These are phyloP conservation scores for Heliconius hewitsoni DNA, from an alignment of 1,140 invertebrate species.

Conservation along the genomic window DNA sequence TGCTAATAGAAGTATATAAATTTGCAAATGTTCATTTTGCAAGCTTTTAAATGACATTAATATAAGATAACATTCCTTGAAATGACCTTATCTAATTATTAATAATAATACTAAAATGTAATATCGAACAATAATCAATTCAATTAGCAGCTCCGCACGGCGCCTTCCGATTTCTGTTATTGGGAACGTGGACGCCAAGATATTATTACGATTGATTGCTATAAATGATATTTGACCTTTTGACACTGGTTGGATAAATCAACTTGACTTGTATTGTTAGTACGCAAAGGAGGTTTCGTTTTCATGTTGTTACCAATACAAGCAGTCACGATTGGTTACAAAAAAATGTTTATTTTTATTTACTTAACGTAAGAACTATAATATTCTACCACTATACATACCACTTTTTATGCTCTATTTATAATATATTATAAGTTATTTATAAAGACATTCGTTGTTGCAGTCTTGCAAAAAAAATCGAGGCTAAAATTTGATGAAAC, in stretches of 20 bases:
- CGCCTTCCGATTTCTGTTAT: constrained; percentile 7
- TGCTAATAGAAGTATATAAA: too few species aligned
- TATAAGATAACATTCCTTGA: neutral
- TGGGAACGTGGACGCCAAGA: neutral
- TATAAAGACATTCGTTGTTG: too few species aligned
- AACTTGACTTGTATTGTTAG: constrained; percentile 27
- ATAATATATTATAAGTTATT: too few species aligned
- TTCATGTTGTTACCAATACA: constrained; percentile 18
- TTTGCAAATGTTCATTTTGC: too few species aligned
- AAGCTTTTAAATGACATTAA: neutral
- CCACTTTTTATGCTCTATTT: too few species aligned
- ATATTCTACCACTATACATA: neutral
- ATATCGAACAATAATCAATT: neutral
- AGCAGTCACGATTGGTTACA: constrained; percentile 31
- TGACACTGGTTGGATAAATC: constrained; percentile 25
- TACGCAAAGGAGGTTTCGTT: constrained; percentile 10
- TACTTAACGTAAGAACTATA: neutral
- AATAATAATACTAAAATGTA: neutral
- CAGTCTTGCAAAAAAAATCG: too few species aligned
- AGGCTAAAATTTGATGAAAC: too few species aligned
- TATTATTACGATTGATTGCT: constrained; percentile 20
- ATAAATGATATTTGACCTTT: constrained; percentile 24
- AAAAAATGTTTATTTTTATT: neutral
- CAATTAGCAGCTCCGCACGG: neutral
- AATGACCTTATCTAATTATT: neutral